phyloP scores from a whole-genome alignment of 1,140 invertebrate species.

The Heliconius congener region DNA sequence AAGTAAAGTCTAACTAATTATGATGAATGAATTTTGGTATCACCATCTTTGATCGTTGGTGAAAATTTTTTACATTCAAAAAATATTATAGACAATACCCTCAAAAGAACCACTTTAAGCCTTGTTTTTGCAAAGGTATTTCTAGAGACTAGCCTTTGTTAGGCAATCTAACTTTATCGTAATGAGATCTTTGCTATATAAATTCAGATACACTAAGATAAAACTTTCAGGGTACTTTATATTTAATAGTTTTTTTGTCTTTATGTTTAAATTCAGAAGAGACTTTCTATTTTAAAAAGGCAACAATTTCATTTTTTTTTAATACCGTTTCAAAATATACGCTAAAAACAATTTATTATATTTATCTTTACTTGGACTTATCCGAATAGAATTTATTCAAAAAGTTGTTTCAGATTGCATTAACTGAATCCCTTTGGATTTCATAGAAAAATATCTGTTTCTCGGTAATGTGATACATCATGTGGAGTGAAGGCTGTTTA shows the following conservation, averaged over 20 bases:
- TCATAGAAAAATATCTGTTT: conserved; percentile 11
- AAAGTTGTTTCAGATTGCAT: background rate
- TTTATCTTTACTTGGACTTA: background rate
- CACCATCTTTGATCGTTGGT: background rate
- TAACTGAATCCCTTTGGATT: conserved; percentile 7
- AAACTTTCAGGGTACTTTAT: background rate
- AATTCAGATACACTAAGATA: background rate
- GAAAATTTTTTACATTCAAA: background rate
- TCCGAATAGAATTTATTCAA: background rate
- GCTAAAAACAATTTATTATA: background rate
- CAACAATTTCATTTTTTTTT: background rate
- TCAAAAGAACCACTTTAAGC: background rate
- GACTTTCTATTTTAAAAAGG: background rate
- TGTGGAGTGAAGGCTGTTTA: conserved; percentile 5
- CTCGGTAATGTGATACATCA: conserved; percentile 18
- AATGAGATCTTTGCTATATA: background rate
- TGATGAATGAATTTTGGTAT: background rate
- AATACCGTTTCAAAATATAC: background rate
- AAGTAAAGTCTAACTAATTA: background rate
- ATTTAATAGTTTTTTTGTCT: background rate
- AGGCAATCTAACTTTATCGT: conserved; percentile 1
- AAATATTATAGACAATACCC: background rate
- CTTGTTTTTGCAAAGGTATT: background rate
- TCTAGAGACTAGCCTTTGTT: background rate
- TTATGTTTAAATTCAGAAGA: no score